phyloP scores from a whole-genome alignment of 2,113 vertebrate species.

The Clarias batrachus region DNA sequence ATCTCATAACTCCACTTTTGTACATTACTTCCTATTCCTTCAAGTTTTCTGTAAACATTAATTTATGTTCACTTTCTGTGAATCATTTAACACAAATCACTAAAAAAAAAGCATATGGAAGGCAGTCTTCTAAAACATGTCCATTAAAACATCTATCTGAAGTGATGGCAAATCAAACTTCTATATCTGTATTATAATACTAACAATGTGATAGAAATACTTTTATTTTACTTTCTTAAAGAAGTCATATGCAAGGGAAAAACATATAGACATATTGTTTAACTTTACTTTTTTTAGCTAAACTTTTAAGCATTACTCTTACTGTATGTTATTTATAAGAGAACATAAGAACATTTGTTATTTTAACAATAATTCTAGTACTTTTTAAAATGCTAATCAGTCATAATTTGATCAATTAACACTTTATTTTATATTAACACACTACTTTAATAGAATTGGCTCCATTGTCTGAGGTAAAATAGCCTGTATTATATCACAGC shows the following conservation, averaged over 20 bases:
- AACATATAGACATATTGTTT: not conserved
- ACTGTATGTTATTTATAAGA: no score
- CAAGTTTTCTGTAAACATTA: not conserved
- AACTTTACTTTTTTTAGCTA: not conserved
- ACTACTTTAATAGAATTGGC: not conserved
- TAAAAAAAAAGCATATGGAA: not conserved
- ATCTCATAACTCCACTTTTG: not conserved
- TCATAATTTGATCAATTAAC: not conserved
- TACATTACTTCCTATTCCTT: not conserved
- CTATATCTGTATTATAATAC: not conserved
- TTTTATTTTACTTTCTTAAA: not conserved
- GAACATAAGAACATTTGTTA: not conserved
- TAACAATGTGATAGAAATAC: not conserved
- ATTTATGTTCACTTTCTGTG: not conserved
- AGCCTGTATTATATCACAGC: not conserved
- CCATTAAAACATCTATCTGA: not conserved
- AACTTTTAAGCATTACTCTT: not conserved
- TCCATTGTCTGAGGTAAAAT: not conserved
- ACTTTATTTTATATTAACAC: not conserved
- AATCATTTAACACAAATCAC: not conserved
- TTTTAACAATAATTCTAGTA: not conserved
- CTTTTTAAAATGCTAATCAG: not conserved
- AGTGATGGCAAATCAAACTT: not conserved
- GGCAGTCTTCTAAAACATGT: no score
- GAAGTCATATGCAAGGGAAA: not conserved